Base-by-base conservation (phyloP, 2,113 vertebrate genomes). In the Catharus minimus region DNA sequence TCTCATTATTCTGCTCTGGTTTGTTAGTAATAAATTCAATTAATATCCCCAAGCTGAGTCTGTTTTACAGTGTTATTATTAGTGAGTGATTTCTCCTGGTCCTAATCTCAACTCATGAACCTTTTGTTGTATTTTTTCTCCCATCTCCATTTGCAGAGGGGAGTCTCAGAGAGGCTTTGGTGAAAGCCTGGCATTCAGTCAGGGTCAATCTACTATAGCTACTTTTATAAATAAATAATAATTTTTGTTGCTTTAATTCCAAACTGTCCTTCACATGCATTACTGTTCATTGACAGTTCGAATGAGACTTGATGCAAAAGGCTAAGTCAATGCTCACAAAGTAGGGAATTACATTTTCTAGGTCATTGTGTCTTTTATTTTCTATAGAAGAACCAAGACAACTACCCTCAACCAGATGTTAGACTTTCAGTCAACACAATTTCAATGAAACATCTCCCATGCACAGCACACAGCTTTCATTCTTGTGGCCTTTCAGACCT, bases 391-490 rank as follows among this genome's bases (percentile, higher is more conserved):
- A 52, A 15, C 27, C 22, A 30, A 33, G 43, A 44, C 0, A 2
- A 30, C 9, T 27, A 39, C 12, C 9, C 11, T 41, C 26, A 58
- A 57, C 2, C 6, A 43, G 5, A 32, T 9, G 2, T 67, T 84
- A 74, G 36, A 43, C 39, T 84, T 86, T 36, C 6, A 15, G 33
- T 20, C 24, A 9, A 30, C 28, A 53, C 11, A 65, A 50, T 28
- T 24, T 55, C 60, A 32, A 21, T 50, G 53, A 58, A 69, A 46
- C 0, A 0, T 11, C 33, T 84, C 49, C 32, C 20, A 62, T n/a
- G 23, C 12, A 30, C 10, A 20, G 26, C 1, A 1, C 3, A 4
- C 11, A 33, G 23, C 28, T 50, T 52, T 6, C 17, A 39, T 68
- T 60, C 44, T 39, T 3, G 0, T 18, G 11, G 8, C 32, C 53